Evolutionary conservation across 2,113 vertebrate genomes (phyloP).

Genomic region (Tragelaphus buxtoni): DNA sequence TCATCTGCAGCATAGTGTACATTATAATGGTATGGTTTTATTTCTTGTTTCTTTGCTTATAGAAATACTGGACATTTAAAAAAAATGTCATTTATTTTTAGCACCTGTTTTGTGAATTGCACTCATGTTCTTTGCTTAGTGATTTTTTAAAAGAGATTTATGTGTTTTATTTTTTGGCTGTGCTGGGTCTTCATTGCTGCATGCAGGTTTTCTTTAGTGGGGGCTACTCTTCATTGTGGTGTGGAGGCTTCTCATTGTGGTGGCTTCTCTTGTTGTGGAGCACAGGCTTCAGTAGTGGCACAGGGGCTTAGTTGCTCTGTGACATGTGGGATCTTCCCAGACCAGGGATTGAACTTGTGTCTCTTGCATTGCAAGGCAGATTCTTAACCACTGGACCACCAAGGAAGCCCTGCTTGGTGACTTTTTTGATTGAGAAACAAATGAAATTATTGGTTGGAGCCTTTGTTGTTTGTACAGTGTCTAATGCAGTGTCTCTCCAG

Average conservation of each 20-base stretch:
- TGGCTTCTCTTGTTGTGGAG: neutral
- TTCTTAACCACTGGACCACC: neutral
- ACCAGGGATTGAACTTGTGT: neutral
- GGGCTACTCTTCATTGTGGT: neutral
- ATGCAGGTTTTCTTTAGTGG: neutral
- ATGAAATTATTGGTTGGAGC: neutral
- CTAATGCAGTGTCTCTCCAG: neutral
- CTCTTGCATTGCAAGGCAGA: neutral
- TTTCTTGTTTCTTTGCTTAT: slow-evolving; percentile 7
- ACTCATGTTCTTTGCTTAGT: neutral
- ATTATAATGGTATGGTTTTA: neutral
- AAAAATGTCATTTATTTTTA: neutral
- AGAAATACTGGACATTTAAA: neutral
- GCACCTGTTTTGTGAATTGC: neutral
- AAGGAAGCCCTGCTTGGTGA: neutral
- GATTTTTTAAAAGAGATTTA: neutral
- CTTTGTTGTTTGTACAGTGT: neutral
- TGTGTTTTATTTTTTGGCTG: neutral
- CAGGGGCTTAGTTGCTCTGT: neutral
- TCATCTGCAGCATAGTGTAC: neutral
- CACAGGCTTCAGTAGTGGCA: neutral
- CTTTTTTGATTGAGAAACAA: neutral
- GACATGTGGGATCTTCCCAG: neutral
- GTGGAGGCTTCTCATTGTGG: neutral
- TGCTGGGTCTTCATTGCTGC: neutral